Percentiles rank a stretch among this genome's conserved stretches.
Conservation (phyloP, 2,113 vertebrate genomes). For the Polypterus bichir region DNA sequence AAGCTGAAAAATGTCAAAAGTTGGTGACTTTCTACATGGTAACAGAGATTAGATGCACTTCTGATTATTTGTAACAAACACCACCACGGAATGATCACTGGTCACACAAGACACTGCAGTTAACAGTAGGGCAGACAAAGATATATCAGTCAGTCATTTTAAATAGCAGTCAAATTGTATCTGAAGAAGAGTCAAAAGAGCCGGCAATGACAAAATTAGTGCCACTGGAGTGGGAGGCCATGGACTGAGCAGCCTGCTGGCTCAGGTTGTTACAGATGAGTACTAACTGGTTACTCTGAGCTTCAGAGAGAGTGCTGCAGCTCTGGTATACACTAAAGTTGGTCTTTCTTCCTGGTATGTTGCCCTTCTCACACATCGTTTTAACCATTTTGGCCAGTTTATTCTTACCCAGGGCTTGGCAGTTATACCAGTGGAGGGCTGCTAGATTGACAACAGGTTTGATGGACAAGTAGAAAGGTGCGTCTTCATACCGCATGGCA, state of each 20-base stretch:
- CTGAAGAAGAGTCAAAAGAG: constrained; percentile 66
- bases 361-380: constrained; percentile 73
- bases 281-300: constrained; percentile 70
- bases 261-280: constrained; percentile 69
- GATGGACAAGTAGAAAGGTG: constrained; percentile 68
- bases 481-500: constrained; percentile 65
- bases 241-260: constrained; percentile 63
- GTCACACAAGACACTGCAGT: background rate
- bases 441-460: constrained; percentile 67
- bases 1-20: too few species aligned
- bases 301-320: constrained; percentile 66
- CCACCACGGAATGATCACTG: background rate
- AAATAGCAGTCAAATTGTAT: constrained; percentile 40
- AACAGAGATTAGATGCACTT: too few species aligned
- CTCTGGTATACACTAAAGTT: constrained; percentile 77
- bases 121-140: background rate
- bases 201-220: constrained; percentile 65
- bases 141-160: background rate
- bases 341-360: constrained; percentile 66
- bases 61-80: too few species aligned
- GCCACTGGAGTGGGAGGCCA: constrained; percentile 46
- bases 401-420: constrained; percentile 70
- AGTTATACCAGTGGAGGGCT: constrained; percentile 68
- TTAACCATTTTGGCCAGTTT: constrained; percentile 77
- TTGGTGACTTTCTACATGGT: too few species aligned